phyloP scores from a whole-genome alignment of 2,797 vertebrate genomes.

The Sebastes minor region DNA sequence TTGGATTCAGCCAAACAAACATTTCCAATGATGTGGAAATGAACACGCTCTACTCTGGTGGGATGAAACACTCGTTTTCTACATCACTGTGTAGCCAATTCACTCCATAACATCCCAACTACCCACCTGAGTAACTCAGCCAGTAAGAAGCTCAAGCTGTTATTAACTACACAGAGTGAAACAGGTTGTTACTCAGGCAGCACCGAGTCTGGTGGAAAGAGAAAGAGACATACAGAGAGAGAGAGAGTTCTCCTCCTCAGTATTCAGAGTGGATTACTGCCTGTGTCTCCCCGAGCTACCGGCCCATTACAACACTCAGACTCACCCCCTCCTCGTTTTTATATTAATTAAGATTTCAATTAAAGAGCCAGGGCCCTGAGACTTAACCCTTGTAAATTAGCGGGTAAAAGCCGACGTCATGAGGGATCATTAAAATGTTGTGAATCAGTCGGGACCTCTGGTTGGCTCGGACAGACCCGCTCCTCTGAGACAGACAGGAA shows the following conservation, averaged over 20 bases:
- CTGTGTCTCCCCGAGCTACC: slow-evolving; percentile 14
- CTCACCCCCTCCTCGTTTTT: slow-evolving; percentile 37
- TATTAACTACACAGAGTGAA: neutral
- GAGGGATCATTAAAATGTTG: slow-evolving; percentile 29
- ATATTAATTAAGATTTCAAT: slow-evolving; percentile 73
- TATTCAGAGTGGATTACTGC: slow-evolving; percentile 28
- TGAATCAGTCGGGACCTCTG: slow-evolving; percentile 15
- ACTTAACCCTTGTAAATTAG: slow-evolving; percentile 63
- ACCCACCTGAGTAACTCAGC: neutral
- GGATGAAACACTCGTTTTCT: neutral
- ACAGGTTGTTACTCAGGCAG: neutral
- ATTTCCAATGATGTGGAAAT: neutral
- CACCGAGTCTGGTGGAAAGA: neutral
- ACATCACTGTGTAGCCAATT: neutral
- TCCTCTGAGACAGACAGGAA: neutral
- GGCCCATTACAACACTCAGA: slow-evolving; percentile 48
- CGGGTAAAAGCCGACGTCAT: slow-evolving; percentile 35
- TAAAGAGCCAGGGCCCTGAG: slow-evolving; percentile 56
- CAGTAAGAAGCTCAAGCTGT: neutral
- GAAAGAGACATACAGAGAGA: neutral
- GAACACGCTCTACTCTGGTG: neutral
- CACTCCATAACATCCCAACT: neutral
- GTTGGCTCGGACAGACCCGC: neutral
- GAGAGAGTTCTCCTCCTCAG: slow-evolving; percentile 13
- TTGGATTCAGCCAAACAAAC: neutral